Evolutionary conservation across 2,113 vertebrate genomes (phyloP).

Genomic region (Anarrhichthys ocellatus): DNA sequence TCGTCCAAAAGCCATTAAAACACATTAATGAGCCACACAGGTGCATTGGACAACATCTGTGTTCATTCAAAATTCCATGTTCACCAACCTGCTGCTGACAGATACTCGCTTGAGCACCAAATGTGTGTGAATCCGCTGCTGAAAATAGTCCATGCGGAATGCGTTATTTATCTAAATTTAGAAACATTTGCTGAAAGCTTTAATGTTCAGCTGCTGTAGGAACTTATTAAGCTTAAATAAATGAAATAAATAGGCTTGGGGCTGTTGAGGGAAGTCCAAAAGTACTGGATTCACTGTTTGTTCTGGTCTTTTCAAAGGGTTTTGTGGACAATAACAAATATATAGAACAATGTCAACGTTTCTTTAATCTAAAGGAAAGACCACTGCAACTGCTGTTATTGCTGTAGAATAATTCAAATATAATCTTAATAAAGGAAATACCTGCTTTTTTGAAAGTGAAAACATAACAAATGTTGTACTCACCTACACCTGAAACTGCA

Average conservation of each 20-base stretch:
- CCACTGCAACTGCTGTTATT: not conserved
- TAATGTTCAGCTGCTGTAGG: not conserved
- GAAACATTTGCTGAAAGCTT: not conserved
- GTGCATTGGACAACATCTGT: not conserved
- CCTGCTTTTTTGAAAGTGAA: not conserved
- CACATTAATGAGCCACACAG: not conserved
- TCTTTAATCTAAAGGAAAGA: not conserved
- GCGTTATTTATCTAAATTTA: not conserved
- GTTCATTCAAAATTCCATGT: not conserved
- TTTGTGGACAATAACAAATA: not conserved
- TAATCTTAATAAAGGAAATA: not conserved
- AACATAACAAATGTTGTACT: constrained; percentile 46
- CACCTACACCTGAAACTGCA: constrained; percentile 66
- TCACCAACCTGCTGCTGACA: not conserved
- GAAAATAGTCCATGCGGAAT: constrained; percentile 15
- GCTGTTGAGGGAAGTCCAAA: not conserved
- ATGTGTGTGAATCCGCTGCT: constrained; percentile 1
- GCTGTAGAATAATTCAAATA: not conserved
- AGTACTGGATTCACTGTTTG: not conserved
- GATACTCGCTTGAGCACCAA: constrained; percentile 1
- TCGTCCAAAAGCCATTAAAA: not conserved
- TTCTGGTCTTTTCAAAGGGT: constrained; percentile 2
- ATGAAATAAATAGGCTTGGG: not conserved
- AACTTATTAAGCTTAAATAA: not conserved
- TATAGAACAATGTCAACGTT: too few species aligned